phyloP scores from a whole-genome alignment of 2,888 invertebrate genomes.

The Cyrtodaria siliqua region DNA sequence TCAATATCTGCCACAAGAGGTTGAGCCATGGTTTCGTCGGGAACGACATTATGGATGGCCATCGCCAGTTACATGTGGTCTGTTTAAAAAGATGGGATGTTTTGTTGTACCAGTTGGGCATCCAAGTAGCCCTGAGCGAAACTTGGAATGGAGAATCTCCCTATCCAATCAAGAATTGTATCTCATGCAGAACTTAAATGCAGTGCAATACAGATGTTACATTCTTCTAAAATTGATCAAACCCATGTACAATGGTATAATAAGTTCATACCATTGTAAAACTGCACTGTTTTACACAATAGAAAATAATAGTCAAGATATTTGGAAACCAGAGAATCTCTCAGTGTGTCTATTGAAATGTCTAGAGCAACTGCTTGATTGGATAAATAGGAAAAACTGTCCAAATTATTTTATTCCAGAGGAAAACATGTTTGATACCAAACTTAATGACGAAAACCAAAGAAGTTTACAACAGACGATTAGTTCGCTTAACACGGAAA shows the following conservation, averaged over 20 bases:
- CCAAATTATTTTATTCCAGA: constrained; percentile 20
- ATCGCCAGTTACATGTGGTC: not conserved
- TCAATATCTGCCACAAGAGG: not conserved
- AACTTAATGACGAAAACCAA: too few species aligned
- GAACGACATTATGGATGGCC: constrained; percentile 6
- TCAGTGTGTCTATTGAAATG: not conserved
- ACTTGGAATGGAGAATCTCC: constrained; percentile 40
- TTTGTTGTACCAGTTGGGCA: constrained; percentile 22
- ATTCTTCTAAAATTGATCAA: constrained; percentile 37
- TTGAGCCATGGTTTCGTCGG: not conserved
- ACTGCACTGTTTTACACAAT: constrained; percentile 15
- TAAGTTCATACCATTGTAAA: constrained; percentile 27
- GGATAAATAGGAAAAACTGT: constrained; percentile 11
- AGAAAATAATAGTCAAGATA: not conserved
- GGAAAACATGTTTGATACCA: constrained; percentile 18
- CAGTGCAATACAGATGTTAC: constrained; percentile 29
- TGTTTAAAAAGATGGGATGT: constrained; percentile 1
- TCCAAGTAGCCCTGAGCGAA: constrained; percentile 5
- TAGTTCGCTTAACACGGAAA: too few species aligned
- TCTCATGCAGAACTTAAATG: constrained; percentile 27
- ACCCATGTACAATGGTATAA: not conserved
- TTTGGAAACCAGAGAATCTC: constrained; percentile 11
- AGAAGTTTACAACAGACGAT: too few species aligned
- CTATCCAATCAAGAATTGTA: constrained; percentile 22
- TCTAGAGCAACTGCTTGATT: not conserved